These are phyloP conservation scores for Bovichtus diacanthus DNA, from an alignment of 2,797 vertebrate genomes.

Conservation along the genomic window DNA sequence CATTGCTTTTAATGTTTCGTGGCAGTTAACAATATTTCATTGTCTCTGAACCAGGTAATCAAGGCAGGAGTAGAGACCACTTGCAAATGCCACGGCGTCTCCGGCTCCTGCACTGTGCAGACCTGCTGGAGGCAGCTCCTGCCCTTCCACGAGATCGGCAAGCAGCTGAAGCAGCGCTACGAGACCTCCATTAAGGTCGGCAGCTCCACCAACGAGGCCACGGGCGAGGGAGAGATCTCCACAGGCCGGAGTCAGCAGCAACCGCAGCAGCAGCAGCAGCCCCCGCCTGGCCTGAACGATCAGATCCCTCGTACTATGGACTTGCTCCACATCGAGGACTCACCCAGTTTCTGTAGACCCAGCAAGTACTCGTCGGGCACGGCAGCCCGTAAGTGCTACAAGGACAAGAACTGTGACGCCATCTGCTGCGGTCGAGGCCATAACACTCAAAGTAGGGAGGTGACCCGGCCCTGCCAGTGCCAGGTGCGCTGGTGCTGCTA, in stretches of 20 bases:
- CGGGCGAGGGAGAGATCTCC: slow-evolving; percentile 93
- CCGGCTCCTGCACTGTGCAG: slow-evolving; percentile 96
- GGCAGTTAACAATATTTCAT: slow-evolving; percentile 37
- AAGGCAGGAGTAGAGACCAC: slow-evolving; percentile 97
- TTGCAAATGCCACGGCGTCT: slow-evolving; percentile 98
- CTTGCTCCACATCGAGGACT: slow-evolving; percentile 98
- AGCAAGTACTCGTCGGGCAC: slow-evolving; percentile 96
- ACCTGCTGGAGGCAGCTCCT: slow-evolving; percentile 98
- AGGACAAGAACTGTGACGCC: slow-evolving; percentile 98
- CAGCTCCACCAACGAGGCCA: slow-evolving; percentile 96
- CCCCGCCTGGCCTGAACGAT: slow-evolving; percentile 83
- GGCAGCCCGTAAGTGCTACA: slow-evolving; percentile 94
- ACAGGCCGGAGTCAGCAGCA: slow-evolving; percentile 85
- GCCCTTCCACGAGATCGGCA: slow-evolving; percentile 97
- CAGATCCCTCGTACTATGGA: slow-evolving; percentile 95
- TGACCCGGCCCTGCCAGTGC: slow-evolving; percentile 97
- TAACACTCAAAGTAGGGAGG: slow-evolving; percentile 97
- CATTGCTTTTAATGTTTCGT: slow-evolving; percentile 39
- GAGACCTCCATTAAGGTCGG: slow-evolving; percentile 95
- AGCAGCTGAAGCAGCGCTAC: slow-evolving; percentile 96
- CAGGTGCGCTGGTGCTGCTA: slow-evolving; percentile 99
- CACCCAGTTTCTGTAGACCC: slow-evolving; percentile 95
- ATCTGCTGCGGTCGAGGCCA: slow-evolving; percentile 98
- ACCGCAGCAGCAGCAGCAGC: slow-evolving; percentile 55
- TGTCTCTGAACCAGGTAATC: slow-evolving; percentile 89